phyloP scores from a whole-genome alignment of 2,888 invertebrate species.

The Epinotia brunnichana region DNA sequence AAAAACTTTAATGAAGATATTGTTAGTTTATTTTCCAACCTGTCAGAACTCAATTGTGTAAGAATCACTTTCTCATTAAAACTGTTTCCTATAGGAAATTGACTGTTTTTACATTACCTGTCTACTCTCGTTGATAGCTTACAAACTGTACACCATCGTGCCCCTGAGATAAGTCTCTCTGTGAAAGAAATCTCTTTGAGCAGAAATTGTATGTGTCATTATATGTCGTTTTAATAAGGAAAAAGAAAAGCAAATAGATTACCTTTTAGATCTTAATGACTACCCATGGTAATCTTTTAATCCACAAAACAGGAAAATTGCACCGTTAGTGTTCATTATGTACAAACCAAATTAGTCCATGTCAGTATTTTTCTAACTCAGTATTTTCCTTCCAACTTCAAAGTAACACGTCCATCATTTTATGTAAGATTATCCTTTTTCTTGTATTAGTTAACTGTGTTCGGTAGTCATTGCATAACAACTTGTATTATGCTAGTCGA shows the following conservation, averaged over 20 bases:
- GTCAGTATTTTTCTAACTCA: background rate
- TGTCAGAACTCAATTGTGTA: no score
- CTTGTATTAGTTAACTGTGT: no score
- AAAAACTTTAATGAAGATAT: background rate
- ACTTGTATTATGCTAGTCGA: no score
- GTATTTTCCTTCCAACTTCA: background rate
- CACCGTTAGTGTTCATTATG: background rate
- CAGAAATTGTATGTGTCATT: background rate
- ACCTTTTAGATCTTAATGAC: background rate
- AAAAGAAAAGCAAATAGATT: background rate
- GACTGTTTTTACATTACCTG: background rate
- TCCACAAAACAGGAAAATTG: background rate
- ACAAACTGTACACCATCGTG: background rate
- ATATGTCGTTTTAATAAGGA: background rate
- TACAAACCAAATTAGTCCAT: background rate
- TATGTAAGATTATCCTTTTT: background rate
- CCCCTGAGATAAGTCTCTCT: background rate
- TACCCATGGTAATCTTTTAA: background rate
- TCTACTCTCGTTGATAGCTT: background rate
- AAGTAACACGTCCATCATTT: background rate
- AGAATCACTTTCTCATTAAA: conserved; percentile 7
- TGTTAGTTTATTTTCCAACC: conserved; percentile 1
- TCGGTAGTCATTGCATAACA: no score
- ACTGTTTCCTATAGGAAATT: conserved; percentile 26
- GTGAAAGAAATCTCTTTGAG: conserved; percentile 8